phyloP scores from a whole-genome alignment of 2,888 invertebrate species.

The Steinernema hermaphroditum region DNA sequence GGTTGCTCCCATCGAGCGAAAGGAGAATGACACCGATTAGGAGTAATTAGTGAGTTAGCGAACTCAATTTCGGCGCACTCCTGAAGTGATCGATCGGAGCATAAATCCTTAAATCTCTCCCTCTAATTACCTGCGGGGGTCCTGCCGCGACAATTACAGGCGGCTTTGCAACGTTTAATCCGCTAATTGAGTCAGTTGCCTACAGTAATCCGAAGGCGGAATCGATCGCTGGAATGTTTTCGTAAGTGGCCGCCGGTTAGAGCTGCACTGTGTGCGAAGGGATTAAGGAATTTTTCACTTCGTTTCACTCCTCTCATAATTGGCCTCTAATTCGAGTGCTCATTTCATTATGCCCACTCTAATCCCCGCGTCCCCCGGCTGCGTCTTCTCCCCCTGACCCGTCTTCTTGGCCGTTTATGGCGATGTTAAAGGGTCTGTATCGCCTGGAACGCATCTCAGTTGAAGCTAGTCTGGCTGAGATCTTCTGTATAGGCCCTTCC shows the following conservation, averaged over 20 bases:
- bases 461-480: too few species aligned
- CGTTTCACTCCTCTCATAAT: conserved; percentile 13
- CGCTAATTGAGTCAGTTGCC: conserved; percentile 8
- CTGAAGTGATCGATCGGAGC: background rate
- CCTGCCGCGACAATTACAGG: conserved; percentile 6
- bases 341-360: conserved; percentile 24
- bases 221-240: too few species aligned
- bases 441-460: too few species aligned
- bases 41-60: too few species aligned
- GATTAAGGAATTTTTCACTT: conserved; percentile 5
- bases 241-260: too few species aligned
- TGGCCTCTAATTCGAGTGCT: conserved; percentile 16
- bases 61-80: too few species aligned
- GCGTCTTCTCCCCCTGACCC: background rate
- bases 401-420: too few species aligned
- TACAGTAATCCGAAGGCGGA: too few species aligned
- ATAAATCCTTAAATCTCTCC: background rate
- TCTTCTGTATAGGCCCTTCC: background rate
- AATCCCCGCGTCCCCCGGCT: background rate
- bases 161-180: background rate
- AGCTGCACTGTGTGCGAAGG: background rate
- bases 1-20: too few species aligned
- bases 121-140: background rate
- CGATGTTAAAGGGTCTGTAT: too few species aligned
- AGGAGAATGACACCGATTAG: too few species aligned